Evolutionary conservation across 1,140 invertebrate genomes (phyloP).

Genomic region (Conus betulinus): DNA sequence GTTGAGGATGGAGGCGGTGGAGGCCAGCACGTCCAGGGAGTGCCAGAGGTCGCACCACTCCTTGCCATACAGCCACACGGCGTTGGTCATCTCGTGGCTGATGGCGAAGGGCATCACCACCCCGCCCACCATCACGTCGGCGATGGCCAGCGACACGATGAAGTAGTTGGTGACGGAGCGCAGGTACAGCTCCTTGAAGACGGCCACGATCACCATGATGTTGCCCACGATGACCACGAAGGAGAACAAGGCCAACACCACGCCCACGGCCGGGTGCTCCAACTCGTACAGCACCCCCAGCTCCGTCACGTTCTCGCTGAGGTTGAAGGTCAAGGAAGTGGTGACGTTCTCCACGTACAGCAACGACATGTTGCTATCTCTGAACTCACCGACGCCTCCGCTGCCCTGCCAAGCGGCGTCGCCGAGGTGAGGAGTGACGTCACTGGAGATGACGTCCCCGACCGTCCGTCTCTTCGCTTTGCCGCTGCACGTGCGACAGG

Average conservation of each 20-base stretch:
- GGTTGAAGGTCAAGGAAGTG: not conserved
- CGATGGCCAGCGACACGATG: conserved; percentile 97
- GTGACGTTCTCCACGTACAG: conserved; percentile 16
- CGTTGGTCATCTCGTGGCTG: conserved; percentile 88
- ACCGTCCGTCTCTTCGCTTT: not conserved
- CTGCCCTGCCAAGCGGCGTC: not conserved
- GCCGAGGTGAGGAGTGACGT: not conserved
- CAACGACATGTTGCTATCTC: not conserved
- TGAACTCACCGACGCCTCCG: not conserved
- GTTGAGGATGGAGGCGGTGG: conserved; percentile 97
- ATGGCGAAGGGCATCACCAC: conserved; percentile 98
- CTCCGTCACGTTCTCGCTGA: conserved; percentile 19
- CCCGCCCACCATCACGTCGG: conserved; percentile 96
- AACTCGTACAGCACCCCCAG: conserved; percentile 36
- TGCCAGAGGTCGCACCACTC: conserved; percentile 97
- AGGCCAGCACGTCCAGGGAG: conserved; percentile 96
- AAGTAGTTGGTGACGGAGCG: conserved; percentile 99
- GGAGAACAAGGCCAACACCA: conserved; percentile 80
- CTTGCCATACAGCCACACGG: conserved; percentile 89
- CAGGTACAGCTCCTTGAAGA: conserved; percentile 96
- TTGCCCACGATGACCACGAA: conserved; percentile 91
- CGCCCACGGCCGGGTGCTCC: conserved; percentile 60
- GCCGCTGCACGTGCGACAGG: not conserved
- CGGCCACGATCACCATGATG: conserved; percentile 94
- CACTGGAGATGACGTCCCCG: not conserved